phyloP scores from a whole-genome alignment of 2,888 invertebrate species.

The Tortrix viridana region DNA sequence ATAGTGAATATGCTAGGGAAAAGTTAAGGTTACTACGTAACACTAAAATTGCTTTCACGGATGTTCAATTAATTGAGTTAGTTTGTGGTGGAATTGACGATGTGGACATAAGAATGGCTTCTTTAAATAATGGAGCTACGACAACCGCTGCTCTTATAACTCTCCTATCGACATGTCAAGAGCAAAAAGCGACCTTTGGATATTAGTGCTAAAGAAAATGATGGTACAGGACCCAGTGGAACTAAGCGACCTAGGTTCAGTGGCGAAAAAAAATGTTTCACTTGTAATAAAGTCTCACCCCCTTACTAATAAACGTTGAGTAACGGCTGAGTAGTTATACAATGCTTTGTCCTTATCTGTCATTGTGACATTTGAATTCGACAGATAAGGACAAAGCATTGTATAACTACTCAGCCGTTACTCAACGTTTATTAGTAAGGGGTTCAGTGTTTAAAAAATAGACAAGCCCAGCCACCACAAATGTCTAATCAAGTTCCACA shows the following conservation, averaged over 20 bases:
- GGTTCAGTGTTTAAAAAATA: neutral
- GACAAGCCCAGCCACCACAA: neutral
- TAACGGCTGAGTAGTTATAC: too few relatives aligned
- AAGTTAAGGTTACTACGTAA: conserved; percentile 37
- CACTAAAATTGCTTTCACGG: conserved; percentile 39
- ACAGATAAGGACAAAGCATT: too few relatives aligned
- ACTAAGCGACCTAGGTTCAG: neutral
- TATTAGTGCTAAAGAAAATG: neutral
- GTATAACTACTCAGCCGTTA: too few relatives aligned
- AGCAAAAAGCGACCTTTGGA: conserved; percentile 6
- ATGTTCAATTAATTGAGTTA: conserved; percentile 39
- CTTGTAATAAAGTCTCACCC: conserved; percentile 1
- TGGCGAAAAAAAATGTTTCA: neutral
- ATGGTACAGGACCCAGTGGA: neutral
- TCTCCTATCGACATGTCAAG: conserved; percentile 11
- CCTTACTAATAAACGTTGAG: too few relatives aligned
- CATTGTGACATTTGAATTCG: too few relatives aligned
- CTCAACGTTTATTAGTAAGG: too few relatives aligned
- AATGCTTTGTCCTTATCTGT: too few relatives aligned
- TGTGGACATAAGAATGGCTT: neutral
- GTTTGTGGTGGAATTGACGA: conserved; percentile 36
- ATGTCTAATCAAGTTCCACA: neutral
- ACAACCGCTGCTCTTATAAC: conserved; percentile 7
- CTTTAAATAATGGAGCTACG: conserved; percentile 1
- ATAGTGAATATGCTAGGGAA: conserved; percentile 40